Evolutionary conservation across 2,113 vertebrate genomes (phyloP).

Genomic region (Prietella phreatophila): DNA sequence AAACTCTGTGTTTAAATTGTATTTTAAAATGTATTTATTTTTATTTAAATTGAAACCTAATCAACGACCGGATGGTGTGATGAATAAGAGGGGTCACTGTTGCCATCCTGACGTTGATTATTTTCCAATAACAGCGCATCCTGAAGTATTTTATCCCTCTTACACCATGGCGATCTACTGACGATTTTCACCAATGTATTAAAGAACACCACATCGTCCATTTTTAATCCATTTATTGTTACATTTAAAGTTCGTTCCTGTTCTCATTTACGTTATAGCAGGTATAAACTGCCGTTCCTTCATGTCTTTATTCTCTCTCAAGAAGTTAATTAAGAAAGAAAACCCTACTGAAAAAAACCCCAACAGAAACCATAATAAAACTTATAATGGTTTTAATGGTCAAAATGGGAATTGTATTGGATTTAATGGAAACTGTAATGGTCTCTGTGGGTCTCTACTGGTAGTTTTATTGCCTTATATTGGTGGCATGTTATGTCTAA

Average conservation of each 20-base stretch:
- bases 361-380: too few relatives aligned
- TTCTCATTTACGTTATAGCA: neutral
- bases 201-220: neutral
- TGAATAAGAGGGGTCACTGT: neutral
- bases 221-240: neutral
- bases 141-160: neutral
- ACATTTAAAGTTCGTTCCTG: neutral
- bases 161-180: neutral
- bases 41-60: neutral
- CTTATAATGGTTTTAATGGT: too few relatives aligned
- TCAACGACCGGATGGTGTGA: neutral
- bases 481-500: too few relatives aligned
- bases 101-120: neutral
- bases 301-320: neutral
- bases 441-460: too few relatives aligned
- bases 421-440: too few relatives aligned
- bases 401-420: too few relatives aligned
- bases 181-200: neutral
- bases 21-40: too few relatives aligned
- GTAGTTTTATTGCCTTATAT: too few relatives aligned
- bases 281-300: neutral
- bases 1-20: too few relatives aligned
- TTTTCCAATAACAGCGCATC: neutral
- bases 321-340: neutral
- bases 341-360: too few relatives aligned